Evolutionary conservation across 2,113 vertebrate genomes (phyloP).

Genomic region (Lophura nycthemera): DNA sequence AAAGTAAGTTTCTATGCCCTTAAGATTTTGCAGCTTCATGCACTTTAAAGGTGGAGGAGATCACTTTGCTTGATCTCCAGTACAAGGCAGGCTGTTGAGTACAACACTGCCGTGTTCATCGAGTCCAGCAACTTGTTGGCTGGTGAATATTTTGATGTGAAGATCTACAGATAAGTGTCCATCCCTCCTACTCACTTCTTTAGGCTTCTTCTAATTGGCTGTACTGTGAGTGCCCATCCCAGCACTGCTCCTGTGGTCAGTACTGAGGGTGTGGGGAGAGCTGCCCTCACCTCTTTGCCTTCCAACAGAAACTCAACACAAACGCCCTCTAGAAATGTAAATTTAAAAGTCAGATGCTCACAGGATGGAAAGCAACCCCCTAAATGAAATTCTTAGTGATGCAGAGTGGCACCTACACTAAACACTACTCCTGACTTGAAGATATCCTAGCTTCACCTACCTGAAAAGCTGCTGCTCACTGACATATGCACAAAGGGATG

Average conservation of each 20-base stretch:
- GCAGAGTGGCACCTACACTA: neutral
- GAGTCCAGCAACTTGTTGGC: neutral
- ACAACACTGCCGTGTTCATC: neutral
- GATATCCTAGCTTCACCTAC: neutral
- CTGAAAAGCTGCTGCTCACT: neutral
- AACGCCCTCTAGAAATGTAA: neutral
- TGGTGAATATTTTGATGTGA: neutral
- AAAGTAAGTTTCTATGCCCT: conserved; percentile 45
- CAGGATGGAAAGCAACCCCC: neutral
- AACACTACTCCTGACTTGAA: neutral
- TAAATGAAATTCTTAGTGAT: neutral
- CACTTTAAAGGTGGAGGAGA: conserved; percentile 41
- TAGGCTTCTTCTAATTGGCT: neutral
- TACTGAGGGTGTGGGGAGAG: neutral
- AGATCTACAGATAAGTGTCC: neutral
- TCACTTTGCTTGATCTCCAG: conserved; percentile 26
- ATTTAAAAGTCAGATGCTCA: neutral
- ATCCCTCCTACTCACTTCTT: neutral
- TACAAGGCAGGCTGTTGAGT: neutral
- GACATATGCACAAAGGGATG: neutral
- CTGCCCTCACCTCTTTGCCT: neutral
- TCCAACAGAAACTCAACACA: neutral
- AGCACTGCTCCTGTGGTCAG: neutral
- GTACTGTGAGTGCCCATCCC: neutral
- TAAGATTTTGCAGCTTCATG: conserved; percentile 47